Conservation (phyloP, 2,797 vertebrate species). For the Syngnathus rostellatus region DNA sequence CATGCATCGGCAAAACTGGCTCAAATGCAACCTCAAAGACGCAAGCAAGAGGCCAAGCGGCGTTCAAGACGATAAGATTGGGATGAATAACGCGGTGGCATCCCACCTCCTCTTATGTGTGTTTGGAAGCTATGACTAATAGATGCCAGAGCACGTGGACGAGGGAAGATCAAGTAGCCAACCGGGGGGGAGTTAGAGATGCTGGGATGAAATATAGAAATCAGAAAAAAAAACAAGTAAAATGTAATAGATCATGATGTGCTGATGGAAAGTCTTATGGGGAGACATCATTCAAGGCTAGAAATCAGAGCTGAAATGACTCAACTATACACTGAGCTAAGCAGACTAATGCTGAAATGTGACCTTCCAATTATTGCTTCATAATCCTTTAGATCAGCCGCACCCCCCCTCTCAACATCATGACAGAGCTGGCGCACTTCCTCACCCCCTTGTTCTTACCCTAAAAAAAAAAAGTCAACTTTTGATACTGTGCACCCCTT, state of each 20-base stretch:
- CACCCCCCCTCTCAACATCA: not conserved
- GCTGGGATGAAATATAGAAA: constrained; percentile 10
- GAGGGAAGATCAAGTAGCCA: constrained; percentile 21
- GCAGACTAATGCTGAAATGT: not conserved
- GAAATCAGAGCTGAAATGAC: constrained; percentile 18
- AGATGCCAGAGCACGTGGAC: constrained; percentile 31
- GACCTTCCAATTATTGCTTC: not conserved
- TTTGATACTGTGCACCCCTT: too few species aligned
- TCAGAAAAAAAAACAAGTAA: constrained; percentile 8
- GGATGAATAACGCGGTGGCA: not conserved
- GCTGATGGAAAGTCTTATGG: not conserved
- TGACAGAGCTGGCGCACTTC: not conserved
- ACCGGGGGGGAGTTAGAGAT: constrained; percentile 4
- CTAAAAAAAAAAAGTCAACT: not conserved
- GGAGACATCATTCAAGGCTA: not conserved
- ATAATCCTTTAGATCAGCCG: not conserved
- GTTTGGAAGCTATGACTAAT: constrained; percentile 34
- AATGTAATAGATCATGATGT: constrained; percentile 7
- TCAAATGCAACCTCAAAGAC: not conserved
- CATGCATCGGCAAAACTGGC: not conserved
- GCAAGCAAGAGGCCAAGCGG: not conserved
- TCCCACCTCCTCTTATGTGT: not conserved
- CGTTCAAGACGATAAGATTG: not conserved
- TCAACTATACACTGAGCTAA: not conserved
- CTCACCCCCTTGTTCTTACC: not conserved